Evolutionary conservation across 2,113 vertebrate species (phyloP).

Genomic region (Cisticola juncidis): DNA sequence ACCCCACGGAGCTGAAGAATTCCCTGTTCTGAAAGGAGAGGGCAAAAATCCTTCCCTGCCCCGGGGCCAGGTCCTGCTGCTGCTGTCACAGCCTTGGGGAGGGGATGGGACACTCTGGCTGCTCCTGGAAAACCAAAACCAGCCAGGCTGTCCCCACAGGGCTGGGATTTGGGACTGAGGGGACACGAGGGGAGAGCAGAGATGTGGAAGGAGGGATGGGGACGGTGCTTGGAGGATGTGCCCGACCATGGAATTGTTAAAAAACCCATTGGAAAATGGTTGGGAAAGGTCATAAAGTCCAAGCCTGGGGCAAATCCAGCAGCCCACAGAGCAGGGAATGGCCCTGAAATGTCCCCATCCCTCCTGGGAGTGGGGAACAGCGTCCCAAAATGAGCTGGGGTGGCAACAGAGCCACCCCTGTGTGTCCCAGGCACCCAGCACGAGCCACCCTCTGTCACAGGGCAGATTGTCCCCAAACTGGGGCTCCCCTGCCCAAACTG

Average conservation of each 20-base stretch:
- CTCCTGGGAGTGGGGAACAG: background rate
- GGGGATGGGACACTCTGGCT: rapidly evolving
- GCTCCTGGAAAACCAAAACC: background rate
- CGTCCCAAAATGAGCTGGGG: rapidly evolving
- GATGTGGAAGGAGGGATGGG: background rate
- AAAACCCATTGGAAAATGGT: rapidly evolving
- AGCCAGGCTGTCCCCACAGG: rapidly evolving
- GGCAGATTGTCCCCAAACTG: background rate
- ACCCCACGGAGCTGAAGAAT: background rate
- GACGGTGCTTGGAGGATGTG: background rate
- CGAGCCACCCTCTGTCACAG: background rate
- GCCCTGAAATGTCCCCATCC: background rate
- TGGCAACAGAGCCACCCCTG: rapidly evolving
- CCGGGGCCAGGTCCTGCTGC: background rate
- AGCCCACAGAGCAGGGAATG: background rate
- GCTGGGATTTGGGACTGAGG: background rate
- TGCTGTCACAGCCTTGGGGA: rapidly evolving
- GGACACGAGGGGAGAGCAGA: rapidly evolving
- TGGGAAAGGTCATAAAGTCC: background rate
- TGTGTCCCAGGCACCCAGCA: rapidly evolving
- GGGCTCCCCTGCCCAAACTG: background rate
- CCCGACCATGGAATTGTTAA: rapidly evolving
- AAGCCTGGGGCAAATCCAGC: background rate
- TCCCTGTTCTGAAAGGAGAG: background rate
- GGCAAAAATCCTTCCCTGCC: background rate